phyloP scores from a whole-genome alignment of 2,888 invertebrate genomes.

The Reticulitermes lucifugus region DNA sequence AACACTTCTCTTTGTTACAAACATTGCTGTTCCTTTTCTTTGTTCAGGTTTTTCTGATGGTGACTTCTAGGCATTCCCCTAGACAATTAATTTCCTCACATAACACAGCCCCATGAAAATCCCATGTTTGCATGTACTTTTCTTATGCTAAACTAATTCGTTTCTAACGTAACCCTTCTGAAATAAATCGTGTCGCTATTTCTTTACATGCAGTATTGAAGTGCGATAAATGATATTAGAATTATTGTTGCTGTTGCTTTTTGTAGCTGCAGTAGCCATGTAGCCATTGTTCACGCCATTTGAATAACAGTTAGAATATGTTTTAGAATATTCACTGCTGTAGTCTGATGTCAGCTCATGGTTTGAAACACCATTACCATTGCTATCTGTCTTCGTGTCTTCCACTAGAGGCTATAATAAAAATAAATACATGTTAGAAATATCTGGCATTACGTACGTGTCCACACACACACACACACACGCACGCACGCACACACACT shows the following conservation, averaged over 20 bases:
- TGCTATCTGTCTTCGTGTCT: conserved; percentile 46
- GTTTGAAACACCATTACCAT: conserved; percentile 51
- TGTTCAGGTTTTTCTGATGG: background rate
- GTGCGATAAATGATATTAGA: conserved; percentile 15
- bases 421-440: conserved; percentile 6
- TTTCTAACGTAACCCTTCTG: conserved; percentile 18
- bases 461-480: too few species aligned
- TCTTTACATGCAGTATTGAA: conserved; percentile 17
- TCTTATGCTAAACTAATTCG: background rate
- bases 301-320: conserved; percentile 72
- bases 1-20: background rate
- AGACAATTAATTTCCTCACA: too few species aligned
- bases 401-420: conserved; percentile 75
- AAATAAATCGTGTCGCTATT: conserved; percentile 39
- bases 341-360: conserved; percentile 49
- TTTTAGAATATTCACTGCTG: conserved; percentile 68
- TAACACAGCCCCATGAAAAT: conserved; percentile 17
- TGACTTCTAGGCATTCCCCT: background rate
- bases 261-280: conserved; percentile 61
- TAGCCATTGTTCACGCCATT: conserved; percentile 74
- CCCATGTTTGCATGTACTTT: background rate
- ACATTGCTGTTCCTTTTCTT: too few species aligned
- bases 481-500: too few species aligned
- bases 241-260: conserved; percentile 9
- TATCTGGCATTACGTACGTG: too few species aligned